These are phyloP conservation scores for Drosophila limbata DNA, from an alignment of 2,888 invertebrate genomes.

Conservation along the genomic window DNA sequence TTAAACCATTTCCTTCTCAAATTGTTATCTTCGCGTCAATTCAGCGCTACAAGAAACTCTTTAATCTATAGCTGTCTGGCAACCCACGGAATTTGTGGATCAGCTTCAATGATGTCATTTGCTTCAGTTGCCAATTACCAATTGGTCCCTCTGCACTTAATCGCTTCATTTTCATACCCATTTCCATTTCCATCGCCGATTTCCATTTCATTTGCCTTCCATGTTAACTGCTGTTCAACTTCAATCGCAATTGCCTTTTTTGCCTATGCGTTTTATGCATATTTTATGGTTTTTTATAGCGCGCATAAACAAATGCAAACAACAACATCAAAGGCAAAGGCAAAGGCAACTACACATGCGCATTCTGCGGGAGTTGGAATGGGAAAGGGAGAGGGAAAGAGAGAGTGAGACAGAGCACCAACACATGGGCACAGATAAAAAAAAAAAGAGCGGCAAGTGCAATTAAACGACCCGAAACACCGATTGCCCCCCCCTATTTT, in stretches of 20 bases:
- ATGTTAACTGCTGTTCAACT: conserved; percentile 45
- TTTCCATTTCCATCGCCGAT: conserved; percentile 17
- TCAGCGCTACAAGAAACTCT: neutral
- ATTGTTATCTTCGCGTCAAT: neutral
- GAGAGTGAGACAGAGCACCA: conserved; percentile 7
- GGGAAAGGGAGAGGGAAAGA: neutral
- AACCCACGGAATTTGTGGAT: conserved; percentile 3
- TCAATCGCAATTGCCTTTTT: conserved; percentile 71
- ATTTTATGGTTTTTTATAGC: conserved; percentile 77
- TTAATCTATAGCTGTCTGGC: neutral
- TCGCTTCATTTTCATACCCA: conserved; percentile 46
- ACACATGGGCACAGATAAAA: conserved; percentile 28
- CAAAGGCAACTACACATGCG: conserved; percentile 58
- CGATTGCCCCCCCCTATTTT: conserved; percentile 13
- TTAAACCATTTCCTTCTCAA: neutral
- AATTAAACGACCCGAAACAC: conserved; percentile 67
- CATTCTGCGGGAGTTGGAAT: conserved; percentile 30
- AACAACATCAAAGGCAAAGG: conserved; percentile 54
- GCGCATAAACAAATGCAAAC: conserved; percentile 67
- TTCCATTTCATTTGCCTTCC: conserved; percentile 27
- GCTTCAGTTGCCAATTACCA: conserved; percentile 14
- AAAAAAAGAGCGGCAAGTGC: conserved; percentile 69
- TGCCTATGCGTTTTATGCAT: conserved; percentile 76
- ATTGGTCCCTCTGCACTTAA: conserved; percentile 31
- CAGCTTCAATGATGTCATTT: conserved; percentile 24